These are phyloP conservation scores for Irena cyanogastra DNA, from an alignment of 2,113 vertebrate genomes.

Conservation along the genomic window DNA sequence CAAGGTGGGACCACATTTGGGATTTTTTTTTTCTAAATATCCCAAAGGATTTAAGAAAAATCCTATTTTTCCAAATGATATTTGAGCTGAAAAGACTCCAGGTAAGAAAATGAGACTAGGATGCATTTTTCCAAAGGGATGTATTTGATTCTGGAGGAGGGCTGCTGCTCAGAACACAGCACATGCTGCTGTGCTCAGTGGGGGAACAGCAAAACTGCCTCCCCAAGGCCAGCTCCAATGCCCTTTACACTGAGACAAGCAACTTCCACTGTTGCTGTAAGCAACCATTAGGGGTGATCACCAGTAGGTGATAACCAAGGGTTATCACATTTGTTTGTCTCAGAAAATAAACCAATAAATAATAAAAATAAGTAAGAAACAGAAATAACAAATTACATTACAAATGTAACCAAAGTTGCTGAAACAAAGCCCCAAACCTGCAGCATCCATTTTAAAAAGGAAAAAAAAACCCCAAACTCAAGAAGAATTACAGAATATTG, in stretches of 20 bases:
- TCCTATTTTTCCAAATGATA: background rate
- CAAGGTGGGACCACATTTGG: rapidly evolving
- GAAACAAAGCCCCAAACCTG: background rate
- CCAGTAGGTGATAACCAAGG: no score
- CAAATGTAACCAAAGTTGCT: background rate
- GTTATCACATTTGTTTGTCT: background rate
- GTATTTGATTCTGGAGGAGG: background rate
- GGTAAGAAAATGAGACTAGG: background rate
- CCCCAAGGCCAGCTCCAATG: background rate
- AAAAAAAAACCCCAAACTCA: no score
- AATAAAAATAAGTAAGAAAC: background rate
- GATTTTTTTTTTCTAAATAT: background rate
- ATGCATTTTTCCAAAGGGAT: background rate
- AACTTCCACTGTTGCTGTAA: background rate
- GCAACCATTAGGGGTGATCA: background rate
- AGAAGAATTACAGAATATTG: background rate
- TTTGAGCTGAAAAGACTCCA: background rate
- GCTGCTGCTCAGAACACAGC: background rate
- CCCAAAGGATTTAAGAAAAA: background rate
- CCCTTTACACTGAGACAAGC: background rate
- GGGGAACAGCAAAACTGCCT: background rate
- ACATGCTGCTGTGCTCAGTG: background rate
- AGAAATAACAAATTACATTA: background rate
- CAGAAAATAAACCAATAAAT: background rate
- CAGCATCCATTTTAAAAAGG: background rate